These are phyloP conservation scores for Apis florea DNA, from an alignment of 1,140 invertebrate genomes.

Conservation along the genomic window DNA sequence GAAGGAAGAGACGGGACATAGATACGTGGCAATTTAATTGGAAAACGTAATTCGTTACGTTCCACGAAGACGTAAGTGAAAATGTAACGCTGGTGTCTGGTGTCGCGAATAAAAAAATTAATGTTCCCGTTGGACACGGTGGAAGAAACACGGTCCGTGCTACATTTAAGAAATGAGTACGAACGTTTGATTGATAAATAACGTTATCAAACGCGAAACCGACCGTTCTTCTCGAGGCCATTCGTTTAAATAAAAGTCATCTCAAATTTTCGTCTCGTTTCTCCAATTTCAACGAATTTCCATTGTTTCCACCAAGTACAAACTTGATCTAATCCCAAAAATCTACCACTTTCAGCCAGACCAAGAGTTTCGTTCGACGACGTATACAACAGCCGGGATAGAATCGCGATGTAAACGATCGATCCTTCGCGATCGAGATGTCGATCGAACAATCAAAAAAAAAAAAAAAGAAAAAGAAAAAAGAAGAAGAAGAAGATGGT, in stretches of 20 bases:
- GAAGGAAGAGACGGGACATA: neutral
- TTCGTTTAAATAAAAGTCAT: neutral
- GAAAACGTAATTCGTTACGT: neutral
- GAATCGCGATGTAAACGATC: neutral
- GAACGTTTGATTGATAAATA: conserved; percentile 9
- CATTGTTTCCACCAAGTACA: too few relatives aligned
- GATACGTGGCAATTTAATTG: conserved; percentile 2
- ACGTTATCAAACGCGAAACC: neutral
- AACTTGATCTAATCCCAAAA: too few relatives aligned
- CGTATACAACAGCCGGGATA: neutral
- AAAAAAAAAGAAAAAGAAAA: conserved; percentile 8
- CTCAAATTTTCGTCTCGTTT: too few relatives aligned
- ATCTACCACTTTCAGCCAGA: neutral
- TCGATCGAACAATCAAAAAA: conserved; percentile 8
- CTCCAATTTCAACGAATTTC: too few relatives aligned
- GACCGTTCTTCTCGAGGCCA: too few relatives aligned
- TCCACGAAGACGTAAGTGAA: neutral
- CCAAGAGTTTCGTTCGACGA: neutral
- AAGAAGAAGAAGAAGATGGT: neutral
- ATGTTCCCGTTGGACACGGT: neutral
- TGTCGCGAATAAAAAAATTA: conserved; percentile 1
- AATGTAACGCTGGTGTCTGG: neutral
- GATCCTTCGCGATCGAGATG: neutral
- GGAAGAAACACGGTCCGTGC: neutral
- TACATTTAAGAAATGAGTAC: conserved; percentile 8